Base-by-base conservation (phyloP, 2,113 vertebrate genomes). In the Paramisgurnus dabryanus region DNA sequence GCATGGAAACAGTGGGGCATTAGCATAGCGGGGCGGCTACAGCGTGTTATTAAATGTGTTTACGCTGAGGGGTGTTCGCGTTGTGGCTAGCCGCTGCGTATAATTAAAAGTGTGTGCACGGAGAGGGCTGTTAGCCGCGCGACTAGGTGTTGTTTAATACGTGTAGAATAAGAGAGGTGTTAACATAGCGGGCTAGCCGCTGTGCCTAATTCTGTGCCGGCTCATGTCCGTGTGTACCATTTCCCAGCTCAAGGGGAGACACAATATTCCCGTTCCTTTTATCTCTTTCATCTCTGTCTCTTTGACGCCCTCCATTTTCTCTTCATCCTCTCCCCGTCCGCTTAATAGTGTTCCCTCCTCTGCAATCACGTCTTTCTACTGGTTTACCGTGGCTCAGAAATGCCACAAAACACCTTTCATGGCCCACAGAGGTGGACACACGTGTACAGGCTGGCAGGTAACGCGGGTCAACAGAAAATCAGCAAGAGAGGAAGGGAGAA, bases 161-260 rank as follows among this genome's bases (percentile, higher is more conserved):
- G 47, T n/a, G 34, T 17, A n/a, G n/a, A 58, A 58, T 58, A 58
- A 58, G 55, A 58, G n/a, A 55, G 75, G 75, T 65, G 60, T 77
- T 77, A 77, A 66, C 75, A 47, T 77, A 55, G 75, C 61, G 34
- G 75, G 58, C 53, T 55, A 45, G 71, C 49, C 60, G 61, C 82
- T 67, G 73, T 71, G 66, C 55, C 72, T 57, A 57, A 80, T 84
- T 84, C 68, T 72, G 43, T 58, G 57, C 34, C 49, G 55, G 81
- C 75, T 60, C 55, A 53, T 67, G 68, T 64, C 75, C 70, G 69
- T 69, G 63, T 75, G 76, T 68, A 78, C 68, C 81, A 83, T 83
- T 83, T 83, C 81, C 74, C 70, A 83, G 81, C 81, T 83, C 69
- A 79, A 73, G 81, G 81, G 76, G 81, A 69, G 67, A 80, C 34